A percentile compares a stretch with the other conserved stretches of the same genome.
Conservation (phyloP, 2,888 invertebrate genomes). For the Macrophya annulata region DNA sequence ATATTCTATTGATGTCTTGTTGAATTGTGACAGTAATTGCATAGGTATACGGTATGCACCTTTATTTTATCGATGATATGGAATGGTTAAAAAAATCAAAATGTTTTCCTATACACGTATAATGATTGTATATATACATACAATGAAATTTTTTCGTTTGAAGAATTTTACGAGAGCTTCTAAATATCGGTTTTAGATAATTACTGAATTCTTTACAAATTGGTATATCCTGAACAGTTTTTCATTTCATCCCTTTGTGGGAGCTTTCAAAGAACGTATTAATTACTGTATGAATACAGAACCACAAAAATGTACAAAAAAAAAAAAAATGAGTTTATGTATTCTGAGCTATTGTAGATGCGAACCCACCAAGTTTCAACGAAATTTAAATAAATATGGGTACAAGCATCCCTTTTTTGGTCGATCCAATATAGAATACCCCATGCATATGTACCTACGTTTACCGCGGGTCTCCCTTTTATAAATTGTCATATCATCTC, state of each 20-base stretch:
- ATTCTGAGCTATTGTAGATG: neutral
- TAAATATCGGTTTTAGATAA: slow-evolving; percentile 10
- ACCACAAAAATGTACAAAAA: neutral
- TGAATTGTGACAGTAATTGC: no score
- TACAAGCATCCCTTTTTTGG: neutral
- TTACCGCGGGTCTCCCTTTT: neutral
- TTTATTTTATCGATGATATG: neutral
- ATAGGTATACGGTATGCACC: no score
- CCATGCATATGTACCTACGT: neutral
- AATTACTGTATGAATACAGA: neutral
- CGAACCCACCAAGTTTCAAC: neutral
- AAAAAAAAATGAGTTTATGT: neutral
- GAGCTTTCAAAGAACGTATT: neutral
- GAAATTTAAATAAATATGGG: neutral
- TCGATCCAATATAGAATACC: neutral
- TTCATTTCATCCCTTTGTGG: neutral
- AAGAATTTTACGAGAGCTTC: neutral
- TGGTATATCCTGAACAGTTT: neutral
- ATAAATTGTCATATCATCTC: slow-evolving; percentile 2
- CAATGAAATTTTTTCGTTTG: neutral
- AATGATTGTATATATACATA: neutral
- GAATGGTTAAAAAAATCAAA: neutral
- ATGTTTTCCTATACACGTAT: neutral
- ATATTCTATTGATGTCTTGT: neutral
- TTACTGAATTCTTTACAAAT: slow-evolving; percentile 5